Conservation (phyloP, 2,797 vertebrate species). For the Psittacula echo region DNA sequence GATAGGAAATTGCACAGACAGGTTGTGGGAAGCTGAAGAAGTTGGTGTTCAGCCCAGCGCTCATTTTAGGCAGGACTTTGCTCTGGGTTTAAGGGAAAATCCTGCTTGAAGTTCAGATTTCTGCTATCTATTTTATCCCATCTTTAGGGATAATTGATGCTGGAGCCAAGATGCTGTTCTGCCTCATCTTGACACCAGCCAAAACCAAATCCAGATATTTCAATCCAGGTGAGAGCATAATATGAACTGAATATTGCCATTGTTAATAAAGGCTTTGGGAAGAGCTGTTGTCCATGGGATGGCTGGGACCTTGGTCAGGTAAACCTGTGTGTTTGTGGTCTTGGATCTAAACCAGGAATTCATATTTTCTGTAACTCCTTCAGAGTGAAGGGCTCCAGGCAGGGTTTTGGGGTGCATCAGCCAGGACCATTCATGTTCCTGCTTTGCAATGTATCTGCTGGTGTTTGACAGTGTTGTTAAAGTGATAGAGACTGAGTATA, state of each 20-base stretch:
- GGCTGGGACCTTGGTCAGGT: not conserved
- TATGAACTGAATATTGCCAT: fast-evolving
- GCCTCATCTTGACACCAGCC: not conserved
- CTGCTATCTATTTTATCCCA: not conserved
- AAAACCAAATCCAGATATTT: not conserved
- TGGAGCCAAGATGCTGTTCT: not conserved
- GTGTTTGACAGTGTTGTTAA: not conserved
- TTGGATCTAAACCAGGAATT: not conserved
- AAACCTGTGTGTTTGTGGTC: not conserved
- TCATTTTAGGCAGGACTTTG: not conserved
- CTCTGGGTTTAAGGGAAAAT: not conserved
- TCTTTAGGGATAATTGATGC: not conserved
- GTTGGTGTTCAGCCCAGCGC: not conserved
- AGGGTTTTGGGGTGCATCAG: not conserved
- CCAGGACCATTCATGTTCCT: fast-evolving
- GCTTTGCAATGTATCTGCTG: not conserved
- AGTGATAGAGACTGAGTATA: not conserved
- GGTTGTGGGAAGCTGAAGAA: not conserved
- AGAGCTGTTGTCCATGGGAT: not conserved
- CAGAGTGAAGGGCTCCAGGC: not conserved
- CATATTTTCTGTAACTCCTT: not conserved
- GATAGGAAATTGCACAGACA: not conserved
- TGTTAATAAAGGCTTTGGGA: not conserved
- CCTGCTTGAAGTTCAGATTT: not conserved
- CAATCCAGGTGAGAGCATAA: not conserved